Percentiles rank a stretch among this genome's conserved stretches.
phyloP scores from a whole-genome alignment of 2,888 invertebrate species.

The Pandemis corylana region DNA sequence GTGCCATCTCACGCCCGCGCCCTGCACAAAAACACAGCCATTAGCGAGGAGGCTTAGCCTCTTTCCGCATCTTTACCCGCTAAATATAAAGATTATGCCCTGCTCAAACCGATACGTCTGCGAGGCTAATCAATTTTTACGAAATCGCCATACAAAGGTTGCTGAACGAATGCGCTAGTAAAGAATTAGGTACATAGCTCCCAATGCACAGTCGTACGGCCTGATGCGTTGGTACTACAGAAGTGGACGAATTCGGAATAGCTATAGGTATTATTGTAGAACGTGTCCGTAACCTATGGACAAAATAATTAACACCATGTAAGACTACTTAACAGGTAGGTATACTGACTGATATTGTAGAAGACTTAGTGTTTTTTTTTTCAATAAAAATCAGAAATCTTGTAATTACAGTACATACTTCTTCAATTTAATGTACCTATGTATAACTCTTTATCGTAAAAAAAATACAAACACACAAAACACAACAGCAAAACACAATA shows the following conservation, averaged over 20 bases:
- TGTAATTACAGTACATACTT: too few relatives aligned
- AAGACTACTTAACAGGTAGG: too few relatives aligned
- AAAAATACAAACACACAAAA: too few relatives aligned
- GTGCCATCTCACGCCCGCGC: slow-evolving; percentile 89
- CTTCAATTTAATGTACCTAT: too few relatives aligned
- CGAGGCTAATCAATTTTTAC: neutral
- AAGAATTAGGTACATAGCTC: neutral
- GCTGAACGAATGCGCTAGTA: neutral
- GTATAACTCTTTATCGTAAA: too few relatives aligned
- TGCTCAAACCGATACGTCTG: slow-evolving; percentile 4
- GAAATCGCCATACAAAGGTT: neutral
- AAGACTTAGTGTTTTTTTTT: too few relatives aligned
- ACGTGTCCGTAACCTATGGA: neutral
- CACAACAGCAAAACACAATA: too few relatives aligned
- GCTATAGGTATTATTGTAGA: too few relatives aligned
- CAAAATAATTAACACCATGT: neutral
- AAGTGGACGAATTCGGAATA: too few relatives aligned
- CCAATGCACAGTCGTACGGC: neutral
- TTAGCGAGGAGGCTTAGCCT: slow-evolving; percentile 55
- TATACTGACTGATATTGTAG: too few relatives aligned
- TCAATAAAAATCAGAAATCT: too few relatives aligned
- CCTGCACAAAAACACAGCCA: slow-evolving; percentile 79
- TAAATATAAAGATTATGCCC: slow-evolving; percentile 55
- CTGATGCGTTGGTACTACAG: neutral
- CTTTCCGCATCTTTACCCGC: slow-evolving; percentile 70